These are phyloP conservation scores for Lasiurus borealis DNA, from an alignment of 2,113 vertebrate genomes.

Conservation along the genomic window DNA sequence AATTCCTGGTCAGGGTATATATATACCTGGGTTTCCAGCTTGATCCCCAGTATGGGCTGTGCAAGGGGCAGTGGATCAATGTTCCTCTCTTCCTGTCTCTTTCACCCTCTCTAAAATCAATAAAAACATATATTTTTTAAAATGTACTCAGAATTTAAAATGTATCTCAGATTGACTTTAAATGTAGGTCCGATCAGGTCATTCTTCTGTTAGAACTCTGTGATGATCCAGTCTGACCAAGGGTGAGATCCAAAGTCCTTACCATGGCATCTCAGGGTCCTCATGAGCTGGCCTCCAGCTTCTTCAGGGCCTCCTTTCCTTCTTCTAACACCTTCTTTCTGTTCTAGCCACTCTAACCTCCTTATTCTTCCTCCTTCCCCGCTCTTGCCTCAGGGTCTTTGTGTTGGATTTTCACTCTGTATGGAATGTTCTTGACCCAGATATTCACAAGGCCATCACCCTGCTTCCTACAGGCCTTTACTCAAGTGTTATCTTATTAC, in stretches of 20 bases:
- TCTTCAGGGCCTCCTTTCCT: background rate
- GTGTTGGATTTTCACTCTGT: background rate
- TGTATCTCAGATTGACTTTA: slow-evolving; percentile 16
- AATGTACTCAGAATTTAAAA: background rate
- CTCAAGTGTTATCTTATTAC: background rate
- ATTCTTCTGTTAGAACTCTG: background rate
- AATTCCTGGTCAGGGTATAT: too few relatives aligned
- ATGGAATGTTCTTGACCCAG: background rate
- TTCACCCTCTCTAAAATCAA: too few relatives aligned
- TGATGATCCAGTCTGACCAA: background rate
- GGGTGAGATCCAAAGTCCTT: background rate
- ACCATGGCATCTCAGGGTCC: background rate
- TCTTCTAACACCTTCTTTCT: background rate
- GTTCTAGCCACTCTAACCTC: background rate
- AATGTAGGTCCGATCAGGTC: background rate
- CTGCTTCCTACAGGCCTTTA: background rate
- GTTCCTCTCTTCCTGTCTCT: too few relatives aligned
- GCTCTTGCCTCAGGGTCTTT: background rate
- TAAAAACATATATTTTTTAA: background rate
- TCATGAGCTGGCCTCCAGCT: background rate
- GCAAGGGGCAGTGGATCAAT: too few relatives aligned
- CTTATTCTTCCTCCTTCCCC: background rate
- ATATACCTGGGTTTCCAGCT: too few relatives aligned
- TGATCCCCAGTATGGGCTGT: too few relatives aligned
- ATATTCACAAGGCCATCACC: background rate